Evolutionary conservation across 2,888 invertebrate genomes (phyloP).

Genomic region (Cryptosula pallasiana): DNA sequence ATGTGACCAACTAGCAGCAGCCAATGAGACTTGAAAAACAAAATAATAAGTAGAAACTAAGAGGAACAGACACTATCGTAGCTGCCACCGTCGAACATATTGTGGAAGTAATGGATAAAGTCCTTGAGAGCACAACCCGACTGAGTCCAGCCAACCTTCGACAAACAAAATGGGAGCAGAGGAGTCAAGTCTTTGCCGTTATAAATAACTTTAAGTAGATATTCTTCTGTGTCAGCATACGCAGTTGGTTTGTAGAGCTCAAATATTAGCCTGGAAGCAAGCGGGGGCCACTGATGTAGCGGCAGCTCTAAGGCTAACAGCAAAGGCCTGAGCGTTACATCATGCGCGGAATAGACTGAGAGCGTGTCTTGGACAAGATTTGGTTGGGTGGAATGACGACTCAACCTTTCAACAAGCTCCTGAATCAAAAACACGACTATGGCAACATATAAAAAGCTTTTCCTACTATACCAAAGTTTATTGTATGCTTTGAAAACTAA

Average conservation of each 20-base stretch:
- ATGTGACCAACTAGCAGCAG: background rate
- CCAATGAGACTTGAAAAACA: too few relatives aligned
- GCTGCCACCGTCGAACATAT: background rate
- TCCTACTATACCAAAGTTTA: too few relatives aligned
- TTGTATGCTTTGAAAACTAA: too few relatives aligned
- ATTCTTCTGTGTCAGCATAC: background rate
- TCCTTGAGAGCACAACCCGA: background rate
- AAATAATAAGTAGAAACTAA: too few relatives aligned
- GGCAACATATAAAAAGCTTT: too few relatives aligned
- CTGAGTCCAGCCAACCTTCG: background rate
- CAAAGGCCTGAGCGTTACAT: slow-evolving; percentile 11
- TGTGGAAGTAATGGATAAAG: background rate
- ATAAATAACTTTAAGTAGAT: background rate
- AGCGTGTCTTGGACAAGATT: background rate
- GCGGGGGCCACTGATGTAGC: slow-evolving; percentile 20
- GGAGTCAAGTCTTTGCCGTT: slow-evolving; percentile 3
- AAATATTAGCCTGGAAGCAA: slow-evolving; percentile 13
- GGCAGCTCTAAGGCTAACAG: slow-evolving; percentile 9
- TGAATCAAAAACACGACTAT: background rate
- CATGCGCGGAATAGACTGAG: slow-evolving; percentile 21
- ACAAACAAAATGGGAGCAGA: background rate
- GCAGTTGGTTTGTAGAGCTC: background rate
- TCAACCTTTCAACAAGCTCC: slow-evolving; percentile 7
- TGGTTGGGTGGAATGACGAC: background rate
- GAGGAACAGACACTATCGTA: background rate